Evolutionary conservation across 2,888 invertebrate species (phyloP).

Genomic region (Hypolimnas misippus): DNA sequence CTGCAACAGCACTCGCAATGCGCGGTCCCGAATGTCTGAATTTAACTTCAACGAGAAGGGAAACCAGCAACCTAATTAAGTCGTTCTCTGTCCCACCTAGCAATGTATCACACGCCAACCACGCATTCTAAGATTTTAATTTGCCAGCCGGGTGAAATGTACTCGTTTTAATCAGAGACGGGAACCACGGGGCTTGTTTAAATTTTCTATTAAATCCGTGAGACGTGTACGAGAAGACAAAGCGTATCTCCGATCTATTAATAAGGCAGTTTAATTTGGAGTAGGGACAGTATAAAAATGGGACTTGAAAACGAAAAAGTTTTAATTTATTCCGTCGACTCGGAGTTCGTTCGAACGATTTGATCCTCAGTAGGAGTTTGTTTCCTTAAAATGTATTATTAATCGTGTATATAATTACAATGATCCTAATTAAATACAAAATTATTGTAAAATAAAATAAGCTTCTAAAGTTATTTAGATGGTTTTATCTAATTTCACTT

Average conservation of each 20-base stretch:
- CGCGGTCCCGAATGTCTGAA: constrained; percentile 23
- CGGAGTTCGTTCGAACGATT: constrained; percentile 25
- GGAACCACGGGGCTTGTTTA: constrained; percentile 67
- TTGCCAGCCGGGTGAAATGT: constrained; percentile 60
- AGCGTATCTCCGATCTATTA: constrained; percentile 81
- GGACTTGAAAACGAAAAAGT: constrained; percentile 37
- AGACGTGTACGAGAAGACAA: constrained; percentile 70
- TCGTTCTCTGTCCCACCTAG: constrained; percentile 39
- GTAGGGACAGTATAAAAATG: constrained; percentile 48
- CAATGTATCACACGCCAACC: constrained; percentile 52
- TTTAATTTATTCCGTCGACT: constrained; percentile 43
- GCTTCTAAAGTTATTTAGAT: not conserved
- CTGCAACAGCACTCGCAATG: constrained; percentile 8
- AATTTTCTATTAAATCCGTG: constrained; percentile 79
- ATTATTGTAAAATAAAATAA: not conserved
- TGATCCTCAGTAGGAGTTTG: constrained; percentile 14
- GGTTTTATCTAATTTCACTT: not conserved
- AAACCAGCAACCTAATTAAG: constrained; percentile 45
- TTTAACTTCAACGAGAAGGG: constrained; percentile 32
- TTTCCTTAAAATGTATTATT: constrained; percentile 5
- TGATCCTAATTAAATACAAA: not conserved
- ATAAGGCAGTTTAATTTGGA: constrained; percentile 79
- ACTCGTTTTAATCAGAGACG: constrained; percentile 75
- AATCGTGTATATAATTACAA: not conserved
- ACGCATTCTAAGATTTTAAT: constrained; percentile 75